Conservation (phyloP, 2,888 invertebrate species). For the Willowsia nigromaculata region DNA sequence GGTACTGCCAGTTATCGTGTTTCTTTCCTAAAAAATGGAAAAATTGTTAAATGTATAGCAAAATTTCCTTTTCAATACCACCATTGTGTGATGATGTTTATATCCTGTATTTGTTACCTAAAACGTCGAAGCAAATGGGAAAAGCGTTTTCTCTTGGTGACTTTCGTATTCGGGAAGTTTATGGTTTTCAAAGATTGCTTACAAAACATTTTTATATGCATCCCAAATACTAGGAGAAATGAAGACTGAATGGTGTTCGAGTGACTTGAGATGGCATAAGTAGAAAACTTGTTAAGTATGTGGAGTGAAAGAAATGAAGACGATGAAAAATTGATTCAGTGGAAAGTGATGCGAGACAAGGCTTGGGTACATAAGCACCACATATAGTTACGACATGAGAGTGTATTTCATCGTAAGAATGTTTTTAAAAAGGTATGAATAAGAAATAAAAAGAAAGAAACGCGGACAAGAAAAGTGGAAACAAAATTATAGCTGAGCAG, state of each 20-base stretch:
- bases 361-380: no score
- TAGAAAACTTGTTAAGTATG: neutral
- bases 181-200: slow-evolving; percentile 6
- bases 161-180: neutral
- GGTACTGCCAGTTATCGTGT: neutral
- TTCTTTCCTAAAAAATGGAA: neutral
- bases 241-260: neutral
- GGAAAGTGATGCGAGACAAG: slow-evolving; percentile 5
- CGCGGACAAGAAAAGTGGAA: neutral
- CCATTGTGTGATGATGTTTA: neutral
- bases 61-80: neutral
- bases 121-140: neutral
- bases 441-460: neutral
- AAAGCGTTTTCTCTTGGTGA: neutral
- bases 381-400: neutral
- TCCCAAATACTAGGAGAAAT: neutral
- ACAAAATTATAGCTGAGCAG: no score
- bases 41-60: neutral
- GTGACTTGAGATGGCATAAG: neutral
- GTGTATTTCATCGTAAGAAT: neutral
- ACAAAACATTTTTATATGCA: neutral
- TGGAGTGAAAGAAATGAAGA: neutral
- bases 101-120: neutral
- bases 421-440: neutral
- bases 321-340: slow-evolving; percentile 23